Percentiles rank a stretch among this genome's conserved stretches.
phyloP scores from a whole-genome alignment of 2,113 vertebrate genomes.

The Onychostruthus taczanowskii region DNA sequence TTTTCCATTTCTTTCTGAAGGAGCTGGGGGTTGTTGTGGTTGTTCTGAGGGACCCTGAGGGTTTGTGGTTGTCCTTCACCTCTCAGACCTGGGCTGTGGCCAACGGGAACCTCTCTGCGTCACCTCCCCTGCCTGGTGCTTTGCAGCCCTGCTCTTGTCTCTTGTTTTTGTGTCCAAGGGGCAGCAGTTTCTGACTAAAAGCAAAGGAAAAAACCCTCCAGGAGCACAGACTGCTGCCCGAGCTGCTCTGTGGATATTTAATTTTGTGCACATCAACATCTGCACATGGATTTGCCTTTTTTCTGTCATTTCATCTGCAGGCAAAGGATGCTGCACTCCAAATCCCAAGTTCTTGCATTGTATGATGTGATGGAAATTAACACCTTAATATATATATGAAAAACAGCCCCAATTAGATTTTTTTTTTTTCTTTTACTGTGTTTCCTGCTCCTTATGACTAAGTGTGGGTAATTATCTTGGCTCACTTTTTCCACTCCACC shows the following conservation, averaged over 20 bases:
- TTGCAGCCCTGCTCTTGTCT: neutral
- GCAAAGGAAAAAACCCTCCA: neutral
- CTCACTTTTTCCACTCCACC: conserved; percentile 82
- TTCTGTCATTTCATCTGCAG: neutral
- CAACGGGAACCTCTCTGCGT: neutral
- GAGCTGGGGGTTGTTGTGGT: neutral
- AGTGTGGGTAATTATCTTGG: conserved; percentile 76
- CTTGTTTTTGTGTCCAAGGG: neutral
- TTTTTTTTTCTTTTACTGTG: conserved; percentile 72
- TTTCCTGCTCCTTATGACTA: conserved; percentile 80
- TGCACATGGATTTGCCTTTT: neutral
- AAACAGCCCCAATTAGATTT: conserved; percentile 62
- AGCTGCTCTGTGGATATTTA: neutral
- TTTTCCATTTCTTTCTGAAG: neutral
- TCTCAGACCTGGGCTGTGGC: neutral
- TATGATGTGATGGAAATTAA: conserved; percentile 78
- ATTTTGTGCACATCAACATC: neutral
- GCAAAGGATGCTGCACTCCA: neutral
- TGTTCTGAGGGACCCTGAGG: neutral
- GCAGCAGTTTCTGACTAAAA: neutral
- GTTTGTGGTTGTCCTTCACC: neutral
- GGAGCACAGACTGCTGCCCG: fast-evolving
- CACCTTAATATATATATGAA: conserved; percentile 60
- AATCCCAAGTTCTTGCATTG: neutral
- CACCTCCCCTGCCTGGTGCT: neutral